A percentile compares a stretch with the other conserved stretches of the same genome.
phyloP scores from a whole-genome alignment of 2,797 vertebrate species.

The Takifugu rubripes region DNA sequence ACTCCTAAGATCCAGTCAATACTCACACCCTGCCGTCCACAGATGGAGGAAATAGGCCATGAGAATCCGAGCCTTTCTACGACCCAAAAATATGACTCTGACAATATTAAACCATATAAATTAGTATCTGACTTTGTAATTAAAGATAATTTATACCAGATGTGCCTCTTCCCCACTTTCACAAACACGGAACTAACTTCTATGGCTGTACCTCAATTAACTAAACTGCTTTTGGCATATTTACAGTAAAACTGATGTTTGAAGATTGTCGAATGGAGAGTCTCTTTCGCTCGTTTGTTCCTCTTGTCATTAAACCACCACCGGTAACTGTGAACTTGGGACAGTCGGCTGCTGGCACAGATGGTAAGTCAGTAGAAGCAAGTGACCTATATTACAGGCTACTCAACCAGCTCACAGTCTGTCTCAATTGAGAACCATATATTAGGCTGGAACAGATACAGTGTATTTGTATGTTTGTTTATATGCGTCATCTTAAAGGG shows the following conservation, averaged over 20 bases:
- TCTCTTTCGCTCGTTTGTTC: slow-evolving; percentile 10
- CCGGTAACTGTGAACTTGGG: slow-evolving; percentile 65
- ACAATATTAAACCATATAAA: too few relatives aligned
- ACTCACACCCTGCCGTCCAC: slow-evolving; percentile 44
- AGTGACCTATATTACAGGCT: slow-evolving; percentile 77
- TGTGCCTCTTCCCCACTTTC: too few relatives aligned
- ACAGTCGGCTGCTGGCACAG: slow-evolving; percentile 65
- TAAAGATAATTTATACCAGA: too few relatives aligned
- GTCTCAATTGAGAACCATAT: slow-evolving; percentile 63
- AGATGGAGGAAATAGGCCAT: slow-evolving; percentile 17
- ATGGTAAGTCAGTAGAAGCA: slow-evolving; percentile 77
- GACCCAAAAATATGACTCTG: too few relatives aligned
- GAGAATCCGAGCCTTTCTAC: neutral
- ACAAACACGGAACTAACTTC: neutral
- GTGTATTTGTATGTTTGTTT: slow-evolving; percentile 53
- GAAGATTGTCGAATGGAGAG: slow-evolving; percentile 13
- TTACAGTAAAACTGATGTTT: slow-evolving; percentile 7
- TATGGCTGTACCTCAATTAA: too few relatives aligned
- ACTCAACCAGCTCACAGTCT: slow-evolving; percentile 64
- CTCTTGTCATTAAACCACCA: slow-evolving; percentile 65
- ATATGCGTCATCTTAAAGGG: slow-evolving; percentile 38
- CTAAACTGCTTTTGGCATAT: too few relatives aligned
- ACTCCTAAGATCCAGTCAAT: slow-evolving; percentile 61
- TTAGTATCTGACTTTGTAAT: too few relatives aligned
- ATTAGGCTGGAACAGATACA: slow-evolving; percentile 52